Percentiles rank a stretch among this genome's conserved stretches.
Evolutionary conservation across 37 sponge, comb jelly and placozoan species (phyloP).

Genomic region (Oscarella lobularis): DNA sequence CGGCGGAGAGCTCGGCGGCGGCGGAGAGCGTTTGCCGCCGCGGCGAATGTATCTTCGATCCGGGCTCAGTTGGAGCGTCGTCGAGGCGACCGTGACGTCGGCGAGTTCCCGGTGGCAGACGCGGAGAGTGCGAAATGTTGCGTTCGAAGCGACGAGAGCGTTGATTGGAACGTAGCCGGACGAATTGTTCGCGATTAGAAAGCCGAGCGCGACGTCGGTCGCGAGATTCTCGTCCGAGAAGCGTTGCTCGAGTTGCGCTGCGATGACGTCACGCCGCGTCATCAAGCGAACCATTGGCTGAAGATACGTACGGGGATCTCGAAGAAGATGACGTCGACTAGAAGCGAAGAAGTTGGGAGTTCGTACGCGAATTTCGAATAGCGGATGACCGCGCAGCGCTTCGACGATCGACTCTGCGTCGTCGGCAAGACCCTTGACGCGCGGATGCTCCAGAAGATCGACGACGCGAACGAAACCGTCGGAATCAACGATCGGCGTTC

Average conservation of each 20-base stretch:
- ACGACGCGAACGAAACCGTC: neutral
- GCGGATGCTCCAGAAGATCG: neutral
- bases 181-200: neutral
- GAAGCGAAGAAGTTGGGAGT: neutral
- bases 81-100: neutral
- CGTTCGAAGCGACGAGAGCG: neutral
- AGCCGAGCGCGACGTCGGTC: neutral
- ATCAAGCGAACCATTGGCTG: neutral
- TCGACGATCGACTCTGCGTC: neutral
- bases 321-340: neutral
- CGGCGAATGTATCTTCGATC: constrained; percentile 1
- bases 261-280: neutral
- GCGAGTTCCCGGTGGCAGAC: too few relatives aligned
- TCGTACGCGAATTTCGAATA: neutral
- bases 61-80: neutral
- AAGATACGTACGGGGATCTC: neutral
- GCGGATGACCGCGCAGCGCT: neutral
- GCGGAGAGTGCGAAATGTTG: neutral
- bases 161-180: neutral
- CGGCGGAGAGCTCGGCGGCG: neutral
- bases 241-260: neutral
- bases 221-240: neutral
- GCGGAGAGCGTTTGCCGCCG: neutral
- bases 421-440: neutral
- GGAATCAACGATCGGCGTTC: neutral